These are phyloP conservation scores for Porites australiensis DNA, from an alignment of 64 coral and sea anemone species.

Conservation along the genomic window DNA sequence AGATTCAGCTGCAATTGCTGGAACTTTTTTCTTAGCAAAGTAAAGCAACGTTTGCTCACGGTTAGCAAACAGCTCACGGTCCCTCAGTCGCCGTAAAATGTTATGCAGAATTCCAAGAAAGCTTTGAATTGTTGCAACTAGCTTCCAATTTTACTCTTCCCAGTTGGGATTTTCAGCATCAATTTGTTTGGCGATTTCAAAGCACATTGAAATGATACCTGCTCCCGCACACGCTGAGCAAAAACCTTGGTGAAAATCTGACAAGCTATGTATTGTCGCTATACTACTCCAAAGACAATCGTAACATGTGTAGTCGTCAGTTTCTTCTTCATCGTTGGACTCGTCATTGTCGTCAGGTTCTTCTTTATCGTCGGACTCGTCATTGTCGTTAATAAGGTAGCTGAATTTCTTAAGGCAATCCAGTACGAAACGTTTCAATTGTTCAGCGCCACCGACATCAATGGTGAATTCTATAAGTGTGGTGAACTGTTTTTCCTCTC, in stretches of 20 bases:
- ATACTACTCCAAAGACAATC: neutral
- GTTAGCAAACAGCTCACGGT: conserved; percentile 37
- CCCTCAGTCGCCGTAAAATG: conserved; percentile 59
- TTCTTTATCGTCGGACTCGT: neutral
- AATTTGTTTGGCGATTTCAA: neutral
- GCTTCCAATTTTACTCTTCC: neutral
- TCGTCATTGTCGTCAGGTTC: neutral
- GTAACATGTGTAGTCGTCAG: neutral
- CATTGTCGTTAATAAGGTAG: neutral
- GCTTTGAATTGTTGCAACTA: neutral
- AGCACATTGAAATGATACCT: neutral
- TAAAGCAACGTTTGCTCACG: neutral
- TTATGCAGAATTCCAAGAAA: conserved; percentile 74
- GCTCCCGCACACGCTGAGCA: neutral
- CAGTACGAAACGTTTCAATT: neutral
- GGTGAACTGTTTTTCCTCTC: neutral
- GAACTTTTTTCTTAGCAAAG: conserved; percentile 8
- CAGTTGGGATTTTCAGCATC: neutral
- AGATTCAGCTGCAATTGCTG: neutral
- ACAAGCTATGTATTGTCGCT: neutral
- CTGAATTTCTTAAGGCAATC: neutral
- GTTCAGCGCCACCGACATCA: neutral
- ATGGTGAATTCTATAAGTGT: neutral
- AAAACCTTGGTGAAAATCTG: neutral
- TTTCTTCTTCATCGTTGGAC: neutral